Conservation (phyloP, 2,113 vertebrate species). For the Felis chaus region DNA sequence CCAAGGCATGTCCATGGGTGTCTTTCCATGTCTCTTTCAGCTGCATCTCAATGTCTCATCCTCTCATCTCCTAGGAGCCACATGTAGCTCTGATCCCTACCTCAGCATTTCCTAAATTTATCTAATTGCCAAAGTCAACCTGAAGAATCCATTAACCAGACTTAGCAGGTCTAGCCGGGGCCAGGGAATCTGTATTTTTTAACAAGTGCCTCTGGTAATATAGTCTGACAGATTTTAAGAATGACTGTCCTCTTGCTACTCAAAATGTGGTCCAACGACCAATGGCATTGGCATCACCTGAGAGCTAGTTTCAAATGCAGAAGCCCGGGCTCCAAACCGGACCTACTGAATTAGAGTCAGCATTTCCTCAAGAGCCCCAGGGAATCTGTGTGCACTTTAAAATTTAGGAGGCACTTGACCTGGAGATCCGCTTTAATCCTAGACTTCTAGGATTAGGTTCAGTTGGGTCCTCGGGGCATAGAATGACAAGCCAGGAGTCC, state of each 20-base stretch:
- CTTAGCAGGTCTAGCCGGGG: neutral
- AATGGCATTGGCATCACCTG: neutral
- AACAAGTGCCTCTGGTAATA: neutral
- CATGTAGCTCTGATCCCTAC: neutral
- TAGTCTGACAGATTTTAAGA: neutral
- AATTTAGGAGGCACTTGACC: neutral
- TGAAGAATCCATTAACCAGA: neutral
- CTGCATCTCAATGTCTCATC: neutral
- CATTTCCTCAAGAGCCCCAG: neutral
- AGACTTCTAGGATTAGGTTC: neutral
- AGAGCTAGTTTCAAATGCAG: neutral
- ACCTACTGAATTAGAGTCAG: neutral
- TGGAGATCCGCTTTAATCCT: neutral
- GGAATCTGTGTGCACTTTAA: neutral
- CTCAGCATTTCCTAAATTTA: neutral
- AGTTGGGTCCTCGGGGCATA: neutral
- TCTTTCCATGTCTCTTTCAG: neutral
- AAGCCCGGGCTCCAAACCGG: neutral
- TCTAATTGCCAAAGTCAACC: neutral
- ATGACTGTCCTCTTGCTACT: neutral
- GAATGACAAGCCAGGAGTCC: neutral
- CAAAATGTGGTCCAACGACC: neutral
- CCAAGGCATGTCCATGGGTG: neutral
- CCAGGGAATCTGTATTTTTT: neutral
- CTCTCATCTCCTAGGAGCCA: neutral